Base-by-base conservation (phyloP, 1,140 invertebrate genomes). In the Agraylea sexmaculata region DNA sequence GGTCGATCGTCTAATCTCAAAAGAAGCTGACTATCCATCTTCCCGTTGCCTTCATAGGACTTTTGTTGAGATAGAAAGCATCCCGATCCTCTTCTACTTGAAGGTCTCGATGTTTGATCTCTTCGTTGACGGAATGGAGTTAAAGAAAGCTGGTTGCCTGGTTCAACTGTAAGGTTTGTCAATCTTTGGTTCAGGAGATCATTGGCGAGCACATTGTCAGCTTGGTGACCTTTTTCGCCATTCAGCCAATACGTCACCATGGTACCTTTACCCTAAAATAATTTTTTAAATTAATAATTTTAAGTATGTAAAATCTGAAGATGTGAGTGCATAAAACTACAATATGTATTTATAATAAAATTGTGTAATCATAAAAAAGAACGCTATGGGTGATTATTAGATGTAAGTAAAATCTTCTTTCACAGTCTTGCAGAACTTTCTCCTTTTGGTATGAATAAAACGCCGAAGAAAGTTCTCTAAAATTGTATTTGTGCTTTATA, bases 191-290 rank as follows among this genome's bases (percentile, higher is more conserved):
- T 56, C 6, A 56, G 41, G 50, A 58, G 62, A 2, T 52, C 30
- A 56, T 62, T 35, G 58, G 56, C 49, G 56, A 59, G 15, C 31
- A 5, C 2, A 56, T 53, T 13, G 54, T 50, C 7, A 11, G 21
- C 4, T 37, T 10, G 13, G 11, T 7, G 4, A 13, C 32, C 38
- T 23, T 60, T 59, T 54, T 86, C 81, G 7, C 87, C 87, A 29
- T 77, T 71, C 17, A 94, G 64, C 90, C 90, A 94, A 59, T 89
- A 93, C 4, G 90, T 94, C 34, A 79, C 78, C 72, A 89, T 78
- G 57, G 74, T 75, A 25, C 87, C 87, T 70, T 91, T 92, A n/a
- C 87, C 87, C 81, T 87, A n/a, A n/a, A n/a, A n/a, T n/a, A n/a
- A n/a, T n/a, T n/a, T n/a, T n/a, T n/a, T n/a, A n/a, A n/a, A n/a